Evolutionary conservation across 2,797 vertebrate species (phyloP), one percentile per base, ranked within the genome.

Genomic region (Crypturellus tataupa): DNA sequence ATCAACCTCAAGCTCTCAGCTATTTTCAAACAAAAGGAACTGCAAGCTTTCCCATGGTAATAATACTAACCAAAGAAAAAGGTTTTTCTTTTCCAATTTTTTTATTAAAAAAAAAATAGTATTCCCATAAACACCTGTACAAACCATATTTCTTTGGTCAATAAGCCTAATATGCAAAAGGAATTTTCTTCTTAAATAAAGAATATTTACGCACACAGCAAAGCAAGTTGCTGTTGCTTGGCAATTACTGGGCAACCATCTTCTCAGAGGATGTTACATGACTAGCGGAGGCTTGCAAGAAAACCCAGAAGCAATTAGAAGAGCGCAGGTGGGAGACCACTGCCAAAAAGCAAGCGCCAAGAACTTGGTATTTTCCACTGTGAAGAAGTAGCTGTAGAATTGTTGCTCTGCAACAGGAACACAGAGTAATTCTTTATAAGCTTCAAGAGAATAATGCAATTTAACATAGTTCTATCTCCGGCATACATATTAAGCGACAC

Each of bases 291-390:
- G 82, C 82, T 78, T 83, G 64, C 65, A 35, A 68, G 51, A 2
- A 5, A 55, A 60, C 31, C 46, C 51, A 67, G 9, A 53, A 44
- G 8, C 13, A 16, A 58, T 99, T 96, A 99, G 96, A 99, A 99
- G 58, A 99, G 97, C 0, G 99, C 98, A 51, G 99, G 99, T 14
- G 99, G 99, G 82, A 99, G 98, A 24, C 99, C 98, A 1, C 96
- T 99, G 79, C 99, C 99, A 81, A 99, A 99, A 59, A 99, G 98
- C 8, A 99, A 97, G 88, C 95, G 98, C 99, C 99, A 99, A 13
- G 99, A 99, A 63, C 98, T 96, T 0, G 99, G 99, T 62, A 98
- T 97, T 97, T 98, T 99, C 99, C 99, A 99, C 2, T 97, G 98
- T 37, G 97, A 95, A 20, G 97, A 53, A n/a, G 92, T 72, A 80